phyloP scores from a whole-genome alignment of 2,888 invertebrate genomes.

The Meliscaeva auricollis region DNA sequence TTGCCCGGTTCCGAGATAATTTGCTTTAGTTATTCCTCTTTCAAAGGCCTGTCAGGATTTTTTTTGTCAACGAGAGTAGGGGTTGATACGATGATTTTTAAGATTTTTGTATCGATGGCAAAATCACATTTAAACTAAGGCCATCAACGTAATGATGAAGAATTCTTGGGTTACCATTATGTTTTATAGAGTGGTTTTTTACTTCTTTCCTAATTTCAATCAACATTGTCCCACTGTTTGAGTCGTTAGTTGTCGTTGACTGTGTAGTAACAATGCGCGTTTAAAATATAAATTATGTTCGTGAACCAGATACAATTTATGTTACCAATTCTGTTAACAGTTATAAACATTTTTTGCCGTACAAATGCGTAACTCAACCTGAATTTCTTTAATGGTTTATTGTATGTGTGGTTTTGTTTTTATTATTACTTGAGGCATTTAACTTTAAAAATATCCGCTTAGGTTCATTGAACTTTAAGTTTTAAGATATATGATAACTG shows the following conservation, averaged over 20 bases:
- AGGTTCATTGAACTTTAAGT: conserved; percentile 22
- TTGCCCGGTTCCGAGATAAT: no score
- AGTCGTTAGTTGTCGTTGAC: not conserved
- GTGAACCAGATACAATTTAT: conserved; percentile 36
- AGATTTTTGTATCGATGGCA: no score
- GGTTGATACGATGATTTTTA: no score
- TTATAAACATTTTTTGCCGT: conserved; percentile 27
- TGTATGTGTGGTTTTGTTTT: not conserved
- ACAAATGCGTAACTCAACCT: conserved; percentile 29
- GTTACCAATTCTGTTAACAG: conserved; percentile 34
- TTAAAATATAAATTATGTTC: conserved; percentile 37
- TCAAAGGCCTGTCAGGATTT: no score
- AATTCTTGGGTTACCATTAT: no score
- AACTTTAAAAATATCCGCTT: not conserved
- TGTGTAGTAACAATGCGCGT: not conserved
- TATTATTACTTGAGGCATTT: not conserved
- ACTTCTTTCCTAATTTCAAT: not conserved
- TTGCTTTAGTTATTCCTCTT: no score
- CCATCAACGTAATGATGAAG: no score
- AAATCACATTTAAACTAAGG: no score
- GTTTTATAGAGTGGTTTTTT: no score
- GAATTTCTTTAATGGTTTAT: not conserved
- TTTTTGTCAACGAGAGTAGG: no score
- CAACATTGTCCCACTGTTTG: not conserved
- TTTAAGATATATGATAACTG: not conserved